phyloP scores from a whole-genome alignment of 53 echinoderm and acorn worm genomes.

The Paracentrotus lividus region DNA sequence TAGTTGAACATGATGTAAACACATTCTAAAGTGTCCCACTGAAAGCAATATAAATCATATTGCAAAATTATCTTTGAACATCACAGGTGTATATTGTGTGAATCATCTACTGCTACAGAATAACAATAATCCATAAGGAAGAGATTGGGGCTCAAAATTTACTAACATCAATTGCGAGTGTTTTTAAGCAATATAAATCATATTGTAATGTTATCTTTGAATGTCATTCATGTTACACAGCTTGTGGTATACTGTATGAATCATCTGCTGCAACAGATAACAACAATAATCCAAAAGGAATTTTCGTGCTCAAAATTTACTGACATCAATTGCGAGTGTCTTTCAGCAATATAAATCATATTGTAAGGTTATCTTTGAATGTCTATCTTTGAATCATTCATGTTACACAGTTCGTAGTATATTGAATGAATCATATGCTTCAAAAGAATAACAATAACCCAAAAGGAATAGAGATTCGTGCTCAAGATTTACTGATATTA shows the following conservation, averaged over 20 bases:
- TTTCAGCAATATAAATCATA: background rate
- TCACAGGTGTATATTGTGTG: background rate
- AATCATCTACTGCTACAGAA: background rate
- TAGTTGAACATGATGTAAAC: background rate
- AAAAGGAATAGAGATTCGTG: background rate
- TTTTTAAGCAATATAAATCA: background rate
- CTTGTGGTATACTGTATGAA: background rate
- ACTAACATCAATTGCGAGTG: no score
- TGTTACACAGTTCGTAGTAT: no score
- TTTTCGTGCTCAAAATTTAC: no score
- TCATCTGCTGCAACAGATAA: background rate
- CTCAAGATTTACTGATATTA: conserved; percentile 52
- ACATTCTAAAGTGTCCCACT: background rate
- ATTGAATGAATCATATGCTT: background rate
- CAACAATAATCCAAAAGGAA: no score
- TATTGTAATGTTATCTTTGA: background rate
- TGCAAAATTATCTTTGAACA: background rate
- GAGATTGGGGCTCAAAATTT: no score
- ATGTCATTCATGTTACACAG: no score
- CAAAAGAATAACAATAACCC: no score
- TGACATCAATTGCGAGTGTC: no score
- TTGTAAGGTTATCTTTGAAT: background rate
- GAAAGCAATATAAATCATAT: background rate
- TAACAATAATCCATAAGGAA: no score
- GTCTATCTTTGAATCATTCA: no score